Percentiles rank a stretch among this genome's conserved stretches.
Conservation (phyloP, 2,888 invertebrate genomes). For the Synergus laeviventris region DNA sequence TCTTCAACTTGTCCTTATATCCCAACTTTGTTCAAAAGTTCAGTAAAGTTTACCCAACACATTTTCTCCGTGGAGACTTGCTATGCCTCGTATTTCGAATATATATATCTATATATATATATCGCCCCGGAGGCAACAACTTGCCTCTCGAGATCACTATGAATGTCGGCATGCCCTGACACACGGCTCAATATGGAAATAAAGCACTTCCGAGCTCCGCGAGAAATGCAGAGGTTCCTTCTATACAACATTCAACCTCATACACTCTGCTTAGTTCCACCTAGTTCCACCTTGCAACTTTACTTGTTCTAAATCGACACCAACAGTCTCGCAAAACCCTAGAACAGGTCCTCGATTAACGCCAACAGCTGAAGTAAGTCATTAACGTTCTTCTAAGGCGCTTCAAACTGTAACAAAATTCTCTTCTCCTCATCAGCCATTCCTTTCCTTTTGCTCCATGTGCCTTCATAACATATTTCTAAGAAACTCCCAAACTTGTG, state of each 20-base stretch:
- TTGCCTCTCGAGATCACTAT: constrained; percentile 65
- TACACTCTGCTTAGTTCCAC: constrained; percentile 45
- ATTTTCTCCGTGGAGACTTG: no score
- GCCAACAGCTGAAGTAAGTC: constrained; percentile 43
- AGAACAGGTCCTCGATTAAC: constrained; percentile 38
- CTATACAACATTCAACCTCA: constrained; percentile 50
- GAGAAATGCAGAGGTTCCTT: constrained; percentile 62
- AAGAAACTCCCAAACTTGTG: not conserved
- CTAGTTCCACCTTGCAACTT: constrained; percentile 48
- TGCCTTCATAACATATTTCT: constrained; percentile 6
- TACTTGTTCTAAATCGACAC: constrained; percentile 53
- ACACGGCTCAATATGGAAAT: constrained; percentile 66
- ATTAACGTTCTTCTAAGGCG: constrained; percentile 40
- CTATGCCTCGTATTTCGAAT: constrained; percentile 56
- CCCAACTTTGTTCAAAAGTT: no score
- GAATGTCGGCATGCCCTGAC: constrained; percentile 62
- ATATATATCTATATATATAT: constrained; percentile 38
- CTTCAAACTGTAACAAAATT: constrained; percentile 28
- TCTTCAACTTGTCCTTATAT: no score
- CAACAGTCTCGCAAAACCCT: constrained; percentile 38
- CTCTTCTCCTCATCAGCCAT: constrained; percentile 8
- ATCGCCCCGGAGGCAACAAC: constrained; percentile 61
- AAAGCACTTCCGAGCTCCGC: constrained; percentile 67
- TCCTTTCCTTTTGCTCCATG: not conserved
- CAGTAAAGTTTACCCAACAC: no score